Conservation (phyloP, 2,113 vertebrate genomes). For the Ancistrus triradiatus region DNA sequence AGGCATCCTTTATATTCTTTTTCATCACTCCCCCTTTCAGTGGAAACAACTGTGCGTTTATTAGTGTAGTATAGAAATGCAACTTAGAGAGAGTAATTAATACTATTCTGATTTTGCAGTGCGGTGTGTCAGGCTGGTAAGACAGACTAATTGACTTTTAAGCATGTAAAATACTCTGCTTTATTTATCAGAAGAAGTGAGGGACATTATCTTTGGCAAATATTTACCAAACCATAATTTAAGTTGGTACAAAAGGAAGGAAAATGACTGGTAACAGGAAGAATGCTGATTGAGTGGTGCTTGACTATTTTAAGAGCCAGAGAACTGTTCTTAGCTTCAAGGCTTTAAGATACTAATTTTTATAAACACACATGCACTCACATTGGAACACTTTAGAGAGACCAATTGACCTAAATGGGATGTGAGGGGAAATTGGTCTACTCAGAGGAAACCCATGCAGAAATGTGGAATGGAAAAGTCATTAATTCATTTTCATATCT, state of each 20-base stretch:
- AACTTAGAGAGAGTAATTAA: conserved; percentile 35
- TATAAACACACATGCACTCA: too few relatives aligned
- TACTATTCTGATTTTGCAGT: not conserved
- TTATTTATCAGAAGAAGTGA: conserved; percentile 44
- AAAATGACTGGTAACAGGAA: not conserved
- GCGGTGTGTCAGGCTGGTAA: conserved; percentile 3
- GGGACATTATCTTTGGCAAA: conserved; percentile 36
- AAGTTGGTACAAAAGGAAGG: not conserved
- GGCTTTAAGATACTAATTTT: too few relatives aligned
- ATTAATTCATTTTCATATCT: too few relatives aligned
- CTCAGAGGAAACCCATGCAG: too few relatives aligned
- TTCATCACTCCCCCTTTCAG: not conserved
- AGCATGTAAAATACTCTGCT: conserved; percentile 41
- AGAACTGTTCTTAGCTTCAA: too few relatives aligned
- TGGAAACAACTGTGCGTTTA: not conserved
- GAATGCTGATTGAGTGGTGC: too few relatives aligned
- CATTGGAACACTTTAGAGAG: too few relatives aligned
- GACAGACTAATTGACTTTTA: conserved; percentile 41
- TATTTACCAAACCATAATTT: conserved; percentile 34
- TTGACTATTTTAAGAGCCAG: too few relatives aligned
- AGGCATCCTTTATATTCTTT: not conserved
- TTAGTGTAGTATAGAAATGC: not conserved
- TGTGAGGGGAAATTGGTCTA: too few relatives aligned
- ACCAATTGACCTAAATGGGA: too few relatives aligned
- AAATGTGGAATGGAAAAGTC: too few relatives aligned